Evolutionary conservation across 2,797 vertebrate genomes (phyloP), one percentile per base, ranked within the genome.

Genomic region (Sebastolobus altivelis): DNA sequence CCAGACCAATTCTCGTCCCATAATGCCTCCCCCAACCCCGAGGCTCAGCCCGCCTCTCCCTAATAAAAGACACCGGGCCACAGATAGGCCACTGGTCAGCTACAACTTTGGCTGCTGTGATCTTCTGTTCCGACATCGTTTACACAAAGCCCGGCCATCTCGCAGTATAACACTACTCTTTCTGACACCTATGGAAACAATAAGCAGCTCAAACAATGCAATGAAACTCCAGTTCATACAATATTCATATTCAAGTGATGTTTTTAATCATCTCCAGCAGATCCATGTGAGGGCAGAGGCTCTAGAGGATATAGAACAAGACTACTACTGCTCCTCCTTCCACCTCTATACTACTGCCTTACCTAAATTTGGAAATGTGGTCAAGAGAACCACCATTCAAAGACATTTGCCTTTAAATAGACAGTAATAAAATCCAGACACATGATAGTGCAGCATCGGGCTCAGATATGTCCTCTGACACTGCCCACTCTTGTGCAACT

Each of bases 1-100:
- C 89, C 91, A 93, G 90, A 94, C 92, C 90, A 92, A 92, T 94
- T 91, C 94, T 94, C 72, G 58, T 91, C 89, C 86, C 88, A 94
- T 92, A 91, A 92, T 92, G 90, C 86, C 89, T 84, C 80, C 83
- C 86, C 84, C 83, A 88, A 77, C 88, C 90, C 90, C 82, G 87
- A 73, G 81, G 87, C 89, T 82, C 81, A 72, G 80, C 87, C 89
- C 81, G 37, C 70, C 90, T 79, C 84, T 86, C 82, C 43, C 89
- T 84, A 91, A 95, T 94, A 94, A 94, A 95, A 94, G 87, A 91
- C 88, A 81, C 81, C 80, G 78, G 84, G 77, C 88, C 85, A 75
- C 84, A 83, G 86, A 91, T 83, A 88, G 87, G 79, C 60, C 82
- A 77, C 79, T 85, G 91, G 89, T 91, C 90, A 90, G 90, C 89